These are phyloP conservation scores for Catocala sponsa DNA, from an alignment of 2,888 invertebrate species.

Conservation along the genomic window DNA sequence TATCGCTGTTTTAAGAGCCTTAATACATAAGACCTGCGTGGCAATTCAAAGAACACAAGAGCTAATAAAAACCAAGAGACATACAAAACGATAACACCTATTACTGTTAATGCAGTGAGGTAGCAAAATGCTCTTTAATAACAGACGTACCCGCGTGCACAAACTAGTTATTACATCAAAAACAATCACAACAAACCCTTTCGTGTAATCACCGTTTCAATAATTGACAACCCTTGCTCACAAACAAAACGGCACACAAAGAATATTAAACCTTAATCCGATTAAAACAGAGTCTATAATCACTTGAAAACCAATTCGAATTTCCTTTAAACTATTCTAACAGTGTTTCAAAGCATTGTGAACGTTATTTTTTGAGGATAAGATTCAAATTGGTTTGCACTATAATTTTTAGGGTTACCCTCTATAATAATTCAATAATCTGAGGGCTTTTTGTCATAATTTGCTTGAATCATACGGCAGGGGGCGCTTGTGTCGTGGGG, in stretches of 20 bases:
- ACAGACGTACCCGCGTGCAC: neutral
- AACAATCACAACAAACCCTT: slow-evolving; percentile 8
- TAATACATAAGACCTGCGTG: no score
- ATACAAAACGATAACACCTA: no score
- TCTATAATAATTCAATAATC: slow-evolving; percentile 35
- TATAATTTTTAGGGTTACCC: slow-evolving; percentile 5
- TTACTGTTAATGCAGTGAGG: no score
- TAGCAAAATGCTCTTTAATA: neutral
- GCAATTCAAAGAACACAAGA: no score
- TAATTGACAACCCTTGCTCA: slow-evolving; percentile 9
- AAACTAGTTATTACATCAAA: neutral
- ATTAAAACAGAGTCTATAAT: no score
- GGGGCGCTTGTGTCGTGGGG: slow-evolving; percentile 14
- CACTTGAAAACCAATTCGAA: neutral
- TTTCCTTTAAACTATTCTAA: neutral
- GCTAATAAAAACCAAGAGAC: no score
- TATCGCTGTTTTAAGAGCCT: no score
- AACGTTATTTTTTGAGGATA: rapidly evolving
- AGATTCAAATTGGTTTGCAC: slow-evolving; percentile 8
- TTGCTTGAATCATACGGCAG: slow-evolving; percentile 36
- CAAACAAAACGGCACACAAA: neutral
- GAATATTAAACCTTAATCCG: slow-evolving; percentile 1
- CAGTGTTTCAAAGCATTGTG: slow-evolving; percentile 5
- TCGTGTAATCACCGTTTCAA: slow-evolving; percentile 10
- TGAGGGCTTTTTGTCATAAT: slow-evolving; percentile 36